Evolutionary conservation across 2,888 invertebrate genomes (phyloP), one percentile per base, ranked within the genome.

Genomic region (Aphidoletes aphidimyza): DNA sequence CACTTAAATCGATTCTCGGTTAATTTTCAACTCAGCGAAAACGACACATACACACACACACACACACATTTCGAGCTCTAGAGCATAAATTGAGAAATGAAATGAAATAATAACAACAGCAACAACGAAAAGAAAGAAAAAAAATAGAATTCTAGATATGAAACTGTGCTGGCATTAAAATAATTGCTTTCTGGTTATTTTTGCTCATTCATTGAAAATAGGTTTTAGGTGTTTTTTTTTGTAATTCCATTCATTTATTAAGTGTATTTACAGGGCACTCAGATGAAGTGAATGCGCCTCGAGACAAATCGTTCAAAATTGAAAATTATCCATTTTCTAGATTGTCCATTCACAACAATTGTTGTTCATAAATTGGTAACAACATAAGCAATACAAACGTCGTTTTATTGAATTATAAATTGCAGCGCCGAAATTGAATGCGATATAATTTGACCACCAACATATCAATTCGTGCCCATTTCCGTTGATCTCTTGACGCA

Each of bases 141-240:
- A 47, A n/a, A n/a, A n/a, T n/a, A n/a, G 14, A 42, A 42, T 42
- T 54, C 17, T 22, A 26, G 26, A 54, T 54, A 26, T 54, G 54
- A 78, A 78, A 78, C 6, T 36, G 3, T 78, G 2, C 36, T 9
- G 14, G 37, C 37, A 37, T 81, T 81, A 81, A 81, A 81, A n/a
- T 81, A 81, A 81, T 81, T 81, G 81, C 81, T 30, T 69, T 69
- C 69, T 30, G 69, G 19, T 1, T n/a, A 81, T 81, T 81, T 81
- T 81, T 37, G 81, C 17, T 81, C 37, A 81, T 81, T 81, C 37
- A 30, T 14, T 22, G 22, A 6, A 36, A 36, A 37, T 37, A 37
- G 36, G 81, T 81, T 37, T 22, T 81, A 37, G 36, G n/a, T 22
- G 22, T 54, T 5, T 54, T 54, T 54, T 11, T 39, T n/a, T n/a